Base-by-base conservation (phyloP, 92 coral and sea anemone genomes). In the Parazoanthus swiftii region DNA sequence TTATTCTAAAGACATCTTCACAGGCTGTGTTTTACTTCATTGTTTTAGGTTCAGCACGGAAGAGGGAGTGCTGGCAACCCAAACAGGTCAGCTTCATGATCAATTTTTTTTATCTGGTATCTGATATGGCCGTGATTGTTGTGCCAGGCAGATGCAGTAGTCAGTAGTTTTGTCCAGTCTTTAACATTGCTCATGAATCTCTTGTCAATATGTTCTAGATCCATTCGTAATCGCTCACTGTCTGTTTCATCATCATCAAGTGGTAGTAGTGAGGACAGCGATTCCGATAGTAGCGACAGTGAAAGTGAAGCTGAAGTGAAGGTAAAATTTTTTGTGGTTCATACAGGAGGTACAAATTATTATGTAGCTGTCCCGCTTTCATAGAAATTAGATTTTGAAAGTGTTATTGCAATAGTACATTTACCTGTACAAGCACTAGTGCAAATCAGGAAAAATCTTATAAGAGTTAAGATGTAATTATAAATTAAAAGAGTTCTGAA, bases 241-340 rank as follows among this genome's bases (percentile, higher is more conserved):
- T 92, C 93, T 48, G 72, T 94, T 11, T 93, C 98, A 2, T 90
- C 92, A 38, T 86, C 89, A 11, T 89, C 95, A 44, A 93, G 98
- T 91, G 92, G 90, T 74, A 95, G 99, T 44, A 93, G 96, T 86
- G 98, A 91, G 0, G 98, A 94, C 79, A 95, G 98, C 82, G 96
- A 95, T 77, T 93, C 98, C 5, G 97, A 94, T 54, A 91, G 94
- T 77, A 95, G 95, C 68, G 98, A 92, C 70, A 92, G 97, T 51
- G 98, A 95, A 44, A 96, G 98, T 91, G 99, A 95, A 37, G 88
- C 98, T 68, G 94, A 93, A 35, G 81, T 63, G 43, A 92, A 88
- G 92, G 96, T 89, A 77, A 82, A 44, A n/a, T 77, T 87, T 87
- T 51, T 86, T 23, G 21, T 36, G 8, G 74, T 35, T 36, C 74